A percentile compares a stretch with the other conserved stretches of the same genome.
These are phyloP conservation scores for Palloptera scutellata DNA, from an alignment of 2,888 invertebrate species.

Conservation along the genomic window DNA sequence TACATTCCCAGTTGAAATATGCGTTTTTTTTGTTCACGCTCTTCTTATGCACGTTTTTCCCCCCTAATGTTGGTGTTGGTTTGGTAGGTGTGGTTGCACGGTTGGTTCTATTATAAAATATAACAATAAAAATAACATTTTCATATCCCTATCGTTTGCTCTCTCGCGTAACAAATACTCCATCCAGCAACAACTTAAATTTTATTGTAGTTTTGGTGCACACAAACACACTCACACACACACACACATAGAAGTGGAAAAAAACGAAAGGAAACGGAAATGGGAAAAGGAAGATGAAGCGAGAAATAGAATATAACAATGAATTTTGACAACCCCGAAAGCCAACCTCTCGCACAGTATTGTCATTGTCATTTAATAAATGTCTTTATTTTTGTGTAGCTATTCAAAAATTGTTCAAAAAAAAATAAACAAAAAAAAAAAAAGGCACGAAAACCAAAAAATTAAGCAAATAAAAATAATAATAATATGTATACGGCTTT, in stretches of 20 bases:
- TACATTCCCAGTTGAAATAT: slow-evolving; percentile 4
- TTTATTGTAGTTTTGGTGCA: slow-evolving; percentile 7
- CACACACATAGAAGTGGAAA: slow-evolving; percentile 37
- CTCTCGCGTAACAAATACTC: no score
- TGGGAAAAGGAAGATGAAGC: neutral
- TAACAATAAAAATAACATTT: no score
- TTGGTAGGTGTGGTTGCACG: no score
- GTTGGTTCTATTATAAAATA: no score
- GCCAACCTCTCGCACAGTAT: slow-evolving; percentile 11
- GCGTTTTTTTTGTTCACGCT: no score
- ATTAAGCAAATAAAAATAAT: no score
- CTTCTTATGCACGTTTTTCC: no score
- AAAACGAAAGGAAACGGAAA: slow-evolving; percentile 31
- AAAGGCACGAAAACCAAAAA: no score
- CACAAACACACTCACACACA: neutral
- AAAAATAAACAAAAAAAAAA: no score
- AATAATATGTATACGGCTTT: no score
- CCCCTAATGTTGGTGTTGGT: no score
- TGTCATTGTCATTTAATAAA: slow-evolving; percentile 22
- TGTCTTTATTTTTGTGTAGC: slow-evolving; percentile 37
- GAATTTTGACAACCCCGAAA: slow-evolving; percentile 47
- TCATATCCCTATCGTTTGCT: no score
- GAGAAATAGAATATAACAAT: slow-evolving; percentile 38
- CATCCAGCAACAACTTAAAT: neutral
- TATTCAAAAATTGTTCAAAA: neutral